These are phyloP conservation scores for Austrolebias charrua DNA, from an alignment of 2,797 vertebrate genomes.

Conservation along the genomic window DNA sequence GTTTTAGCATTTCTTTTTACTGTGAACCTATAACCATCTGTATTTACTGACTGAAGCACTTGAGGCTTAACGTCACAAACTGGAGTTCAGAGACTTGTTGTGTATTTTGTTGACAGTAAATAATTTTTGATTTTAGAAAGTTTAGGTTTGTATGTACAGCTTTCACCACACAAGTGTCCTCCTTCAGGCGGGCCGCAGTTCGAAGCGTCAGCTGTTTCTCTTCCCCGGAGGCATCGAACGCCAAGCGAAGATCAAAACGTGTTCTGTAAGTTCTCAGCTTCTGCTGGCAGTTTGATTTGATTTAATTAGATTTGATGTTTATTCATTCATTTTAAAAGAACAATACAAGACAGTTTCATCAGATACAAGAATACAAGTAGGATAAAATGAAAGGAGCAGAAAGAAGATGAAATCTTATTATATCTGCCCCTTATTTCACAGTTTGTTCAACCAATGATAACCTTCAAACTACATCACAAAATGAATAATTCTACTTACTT, in stretches of 20 bases:
- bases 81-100: background rate
- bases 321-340: too few relatives aligned
- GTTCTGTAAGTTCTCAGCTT: slow-evolving; percentile 81
- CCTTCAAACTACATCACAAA: too few relatives aligned
- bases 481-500: too few relatives aligned
- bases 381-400: too few relatives aligned
- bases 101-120: background rate
- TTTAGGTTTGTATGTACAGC: background rate
- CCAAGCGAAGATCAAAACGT: slow-evolving; percentile 96
- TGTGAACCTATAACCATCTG: background rate
- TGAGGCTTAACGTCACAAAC: slow-evolving; percentile 1
- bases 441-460: too few relatives aligned
- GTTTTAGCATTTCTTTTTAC: slow-evolving; percentile 10
- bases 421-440: too few relatives aligned
- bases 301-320: too few relatives aligned
- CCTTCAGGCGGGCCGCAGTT: slow-evolving; percentile 90
- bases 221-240: slow-evolving; percentile 92
- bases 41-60: slow-evolving; percentile 2
- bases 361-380: too few relatives aligned
- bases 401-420: too few relatives aligned
- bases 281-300: slow-evolving; percentile 2
- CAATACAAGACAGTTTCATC: too few relatives aligned
- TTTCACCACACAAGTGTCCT: background rate
- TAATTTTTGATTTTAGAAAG: background rate
- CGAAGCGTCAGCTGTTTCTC: slow-evolving; percentile 94